Base-by-base conservation (phyloP, 2,888 invertebrate genomes). In the Pheosia tremula region DNA sequence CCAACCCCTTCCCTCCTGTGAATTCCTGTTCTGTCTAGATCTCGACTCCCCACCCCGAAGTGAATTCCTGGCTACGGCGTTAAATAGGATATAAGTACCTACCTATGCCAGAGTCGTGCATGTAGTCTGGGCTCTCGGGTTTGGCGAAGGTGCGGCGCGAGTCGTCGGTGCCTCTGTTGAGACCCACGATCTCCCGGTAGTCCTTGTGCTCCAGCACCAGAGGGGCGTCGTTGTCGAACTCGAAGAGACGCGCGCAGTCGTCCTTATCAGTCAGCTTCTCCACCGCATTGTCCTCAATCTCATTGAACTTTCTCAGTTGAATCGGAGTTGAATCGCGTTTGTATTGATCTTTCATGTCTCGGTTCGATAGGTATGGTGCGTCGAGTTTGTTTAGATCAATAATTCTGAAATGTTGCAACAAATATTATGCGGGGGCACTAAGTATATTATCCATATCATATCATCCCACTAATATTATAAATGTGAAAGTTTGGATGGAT, bases 211-310 rank as follows among this genome's bases (percentile, higher is more conserved):
- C 94, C 86, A 91, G 86, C 53, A 95, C 94, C 41, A 93, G 84
- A 0, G 93, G 93, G 4, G 93, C 93, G 74, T 94, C 94, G 77
- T 95, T 95, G 73, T 95, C 95, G 78, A 95, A 95, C 79, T 95
- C 95, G 79, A 95, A 94, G 50, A 94, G 83, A 57, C 92, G 83
- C 56, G 94, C 88, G 81, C 94, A 94, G 68, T 93, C 94, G 55
- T 92, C 94, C 71, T 91, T 90, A 77, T 85, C 86, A 3, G 90
- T 87, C 38, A 94, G 80, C 63, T 93, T 90, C 74, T 93, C 93
- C 59, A 93, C 92, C 13, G 90, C 85, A 71, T 92, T 88, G 70
- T 90, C 90, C 70, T 88, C 89, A 57, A 89, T 77, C 39, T 89
- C 87, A 66, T 75, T 24, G 24, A 24, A 24, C 24, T 24, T 80